A percentile compares a stretch with the other conserved stretches of the same genome.
Evolutionary conservation across 1,140 invertebrate genomes (phyloP).

Genomic region (Diprion similis): DNA sequence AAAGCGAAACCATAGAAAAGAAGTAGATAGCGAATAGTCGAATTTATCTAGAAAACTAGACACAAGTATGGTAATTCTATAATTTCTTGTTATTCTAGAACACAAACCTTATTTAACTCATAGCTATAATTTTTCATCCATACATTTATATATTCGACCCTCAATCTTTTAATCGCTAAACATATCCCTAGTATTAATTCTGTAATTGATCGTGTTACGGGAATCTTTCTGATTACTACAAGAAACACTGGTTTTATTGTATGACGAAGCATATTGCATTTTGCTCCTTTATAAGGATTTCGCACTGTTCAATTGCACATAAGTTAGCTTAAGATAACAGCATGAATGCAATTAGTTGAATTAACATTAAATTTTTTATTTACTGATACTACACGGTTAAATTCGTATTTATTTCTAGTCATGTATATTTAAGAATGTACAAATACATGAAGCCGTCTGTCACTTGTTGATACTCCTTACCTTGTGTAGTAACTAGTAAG

Average conservation of each 20-base stretch:
- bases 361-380: neutral
- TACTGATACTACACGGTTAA: neutral
- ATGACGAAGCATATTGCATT: no score
- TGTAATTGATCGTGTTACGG: no score
- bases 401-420: conserved; percentile 8
- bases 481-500: conserved; percentile 5
- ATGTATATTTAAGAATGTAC: conserved; percentile 4
- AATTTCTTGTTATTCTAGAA: no score
- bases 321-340: neutral
- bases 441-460: neutral
- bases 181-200: no score
- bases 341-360: neutral
- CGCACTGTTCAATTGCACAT: neutral
- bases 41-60: neutral
- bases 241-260: no score
- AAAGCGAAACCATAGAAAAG: conserved; percentile 57
- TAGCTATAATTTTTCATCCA: no score
- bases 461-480: neutral
- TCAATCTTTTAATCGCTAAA: no score
- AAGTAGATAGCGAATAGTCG: conserved; percentile 32
- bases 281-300: no score
- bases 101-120: no score
- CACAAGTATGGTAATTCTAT: no score
- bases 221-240: no score
- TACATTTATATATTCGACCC: no score